Percentiles rank a stretch among this genome's conserved stretches.
phyloP scores from a whole-genome alignment of 1,140 invertebrate genomes.

The Drosophila lini region DNA sequence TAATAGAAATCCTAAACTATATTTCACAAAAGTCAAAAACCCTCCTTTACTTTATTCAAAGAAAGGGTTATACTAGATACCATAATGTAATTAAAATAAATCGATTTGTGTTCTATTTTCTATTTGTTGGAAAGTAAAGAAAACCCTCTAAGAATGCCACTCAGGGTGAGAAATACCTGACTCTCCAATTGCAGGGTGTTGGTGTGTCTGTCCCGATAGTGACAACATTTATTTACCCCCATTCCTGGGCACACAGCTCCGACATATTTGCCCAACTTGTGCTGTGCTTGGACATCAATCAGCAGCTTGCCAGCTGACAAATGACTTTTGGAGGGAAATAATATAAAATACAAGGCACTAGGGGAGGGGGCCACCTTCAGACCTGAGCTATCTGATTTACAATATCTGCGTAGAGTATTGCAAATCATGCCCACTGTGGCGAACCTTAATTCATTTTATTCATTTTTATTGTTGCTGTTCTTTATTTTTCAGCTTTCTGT shows the following conservation, averaged over 20 bases:
- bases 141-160: slow-evolving; percentile 1
- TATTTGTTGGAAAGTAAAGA: background rate
- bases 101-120: background rate
- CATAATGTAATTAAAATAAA: background rate
- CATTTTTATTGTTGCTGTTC: slow-evolving; percentile 55
- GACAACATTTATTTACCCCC: slow-evolving; percentile 42
- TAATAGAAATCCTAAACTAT: no score
- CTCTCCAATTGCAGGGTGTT: slow-evolving; percentile 2
- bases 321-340: slow-evolving; percentile 17
- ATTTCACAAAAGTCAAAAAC: background rate
- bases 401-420: slow-evolving; percentile 42
- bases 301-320: slow-evolving; percentile 37
- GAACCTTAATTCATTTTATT: slow-evolving; percentile 74
- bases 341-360: background rate
- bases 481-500: slow-evolving; percentile 44
- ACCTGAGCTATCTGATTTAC: slow-evolving; percentile 32
- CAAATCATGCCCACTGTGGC: slow-evolving; percentile 73
- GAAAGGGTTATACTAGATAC: background rate
- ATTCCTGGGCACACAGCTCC: slow-evolving; percentile 14
- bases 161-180: background rate
- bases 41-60: no score
- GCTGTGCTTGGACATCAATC: slow-evolving; percentile 42
- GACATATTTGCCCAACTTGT: slow-evolving; percentile 42
- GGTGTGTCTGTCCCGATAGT: slow-evolving; percentile 6
- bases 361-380: background rate